Evolutionary conservation across 2,113 vertebrate genomes (phyloP), one percentile per base, ranked within the genome.

Genomic region (Anguilla rostrata): DNA sequence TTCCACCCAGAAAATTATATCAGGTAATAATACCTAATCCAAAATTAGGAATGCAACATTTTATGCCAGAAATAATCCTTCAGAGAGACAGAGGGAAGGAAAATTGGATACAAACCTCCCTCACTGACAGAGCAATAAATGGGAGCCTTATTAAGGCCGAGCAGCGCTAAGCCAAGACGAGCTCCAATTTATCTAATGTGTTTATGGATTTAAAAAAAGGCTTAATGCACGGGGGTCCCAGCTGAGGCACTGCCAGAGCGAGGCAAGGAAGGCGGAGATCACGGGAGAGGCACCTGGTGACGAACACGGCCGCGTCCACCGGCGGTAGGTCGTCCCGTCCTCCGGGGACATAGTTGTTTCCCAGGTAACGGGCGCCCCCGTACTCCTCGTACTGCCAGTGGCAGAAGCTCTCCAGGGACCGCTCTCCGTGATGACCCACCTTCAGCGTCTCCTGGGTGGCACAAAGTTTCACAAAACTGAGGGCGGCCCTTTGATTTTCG

Each of bases 331-430:
- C 97, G 1, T 98, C 97, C 87, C 95, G 95, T 0, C 96, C 97
- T 0, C 97, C 97, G 1, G 97, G 97, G 75, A 99, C 95, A 15
- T 97, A 96, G 86, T 99, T 99, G 91, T 96, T 98, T 60, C 98
- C 97, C 0, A 98, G 95, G 91, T 97, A 97, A 18, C 96, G 95
- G 0, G 95, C 91, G 0, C 96, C 95, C 39, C 97, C 96, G 0
- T 97, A 98, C 90, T 99, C 98, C 87, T 96, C 96, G 82, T 99
- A 96, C 93, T 99, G 98, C 98, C 98, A 99, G 5, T 97, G 96
- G 85, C 98, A 99, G 93, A 99, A 99, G 90, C 97, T 99, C 93
- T 99, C 96, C 95, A 99, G 90, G 85, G 97, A 97, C 84, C 97
- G 94, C 88, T 99, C 98, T 26, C 98, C 98, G 46, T 99, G 97